Evolutionary conservation across 1,140 invertebrate genomes (phyloP), one percentile per base, ranked within the genome.

Genomic region (Eufriesea mexicana): DNA sequence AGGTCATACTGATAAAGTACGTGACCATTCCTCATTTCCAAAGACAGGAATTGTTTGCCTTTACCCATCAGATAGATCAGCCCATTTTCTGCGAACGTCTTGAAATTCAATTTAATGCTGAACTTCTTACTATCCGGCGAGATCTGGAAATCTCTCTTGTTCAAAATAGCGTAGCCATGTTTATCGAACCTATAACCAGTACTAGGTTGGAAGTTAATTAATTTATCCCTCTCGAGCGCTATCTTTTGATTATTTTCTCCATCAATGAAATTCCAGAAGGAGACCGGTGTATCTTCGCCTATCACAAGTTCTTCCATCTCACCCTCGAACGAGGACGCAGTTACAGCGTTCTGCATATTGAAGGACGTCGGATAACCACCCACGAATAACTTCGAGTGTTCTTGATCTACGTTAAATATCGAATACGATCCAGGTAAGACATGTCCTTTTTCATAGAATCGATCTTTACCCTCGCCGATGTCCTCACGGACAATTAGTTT

Each of bases 251-350:
- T 97, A 57, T 97, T 97, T 57, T 97, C 96, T 45, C 96, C 96
- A 62, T 97, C 96, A 12, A 96, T 94, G 90, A 99, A 99, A 94
- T 99, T 99, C 99, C 99, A 99, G 23, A 99, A 95, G 0, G 98
- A 98, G 23, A 99, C 96, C 7, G 96, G 97, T 20, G 96, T 96
- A 51, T 98, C 97, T 25, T 98, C 97, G 25, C 98, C 98, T 85
- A 99, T 97, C 71, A 96, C 95, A 0, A 99, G 92, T 73, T 98
- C 98, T 91, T 99, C 98, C 82, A 99, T 97, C 87, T 97, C 95
- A 7, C 99, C 99, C 68, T 97, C 96, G 92, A 98, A 99, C 0
- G 96, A 96, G 7, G 95, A 96, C 66, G 96, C 96, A 14, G 95
- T 95, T 6, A 99, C 94, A 0, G 94, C 95, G 7, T 95, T 92